These are phyloP conservation scores for Centropristis striata DNA, from an alignment of 2,113 vertebrate species.

Conservation along the genomic window DNA sequence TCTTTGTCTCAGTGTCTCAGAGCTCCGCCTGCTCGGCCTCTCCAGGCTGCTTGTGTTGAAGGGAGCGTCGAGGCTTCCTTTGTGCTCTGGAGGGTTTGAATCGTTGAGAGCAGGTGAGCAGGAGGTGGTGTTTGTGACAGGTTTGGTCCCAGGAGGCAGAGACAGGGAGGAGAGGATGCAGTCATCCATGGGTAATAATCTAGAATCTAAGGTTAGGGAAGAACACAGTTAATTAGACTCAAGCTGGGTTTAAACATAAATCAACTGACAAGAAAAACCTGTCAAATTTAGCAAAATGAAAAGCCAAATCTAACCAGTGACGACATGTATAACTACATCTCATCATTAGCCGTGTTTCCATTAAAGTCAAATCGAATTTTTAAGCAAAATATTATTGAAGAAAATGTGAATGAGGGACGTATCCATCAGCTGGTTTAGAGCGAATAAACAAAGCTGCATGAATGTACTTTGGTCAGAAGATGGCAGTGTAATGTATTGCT, in stretches of 20 bases:
- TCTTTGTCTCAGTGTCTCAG: slow-evolving; percentile 37
- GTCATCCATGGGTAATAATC: slow-evolving; percentile 80
- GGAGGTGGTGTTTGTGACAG: slow-evolving; percentile 33
- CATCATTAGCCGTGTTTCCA: neutral
- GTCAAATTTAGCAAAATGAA: neutral
- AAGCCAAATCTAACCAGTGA: neutral
- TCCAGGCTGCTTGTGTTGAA: slow-evolving; percentile 29
- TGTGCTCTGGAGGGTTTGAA: slow-evolving; percentile 34
- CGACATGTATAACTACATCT: neutral
- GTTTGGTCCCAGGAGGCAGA: slow-evolving; percentile 66
- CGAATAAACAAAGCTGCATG: too few species aligned
- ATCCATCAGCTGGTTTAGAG: too few species aligned
- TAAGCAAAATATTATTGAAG: too few species aligned
- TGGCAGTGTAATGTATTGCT: too few species aligned
- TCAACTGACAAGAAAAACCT: neutral
- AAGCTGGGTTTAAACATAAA: neutral
- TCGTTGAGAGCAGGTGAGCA: slow-evolving; percentile 50
- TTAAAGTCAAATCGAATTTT: too few species aligned
- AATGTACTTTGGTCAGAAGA: too few species aligned
- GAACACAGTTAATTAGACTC: neutral
- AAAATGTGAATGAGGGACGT: too few species aligned
- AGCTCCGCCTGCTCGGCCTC: slow-evolving; percentile 27
- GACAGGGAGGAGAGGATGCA: slow-evolving; percentile 83
- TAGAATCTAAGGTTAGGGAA: slow-evolving; percentile 56
- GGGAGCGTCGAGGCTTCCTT: slow-evolving; percentile 1